phyloP scores from a whole-genome alignment of 1,140 invertebrate genomes.

The Hypothenemus hampei region DNA sequence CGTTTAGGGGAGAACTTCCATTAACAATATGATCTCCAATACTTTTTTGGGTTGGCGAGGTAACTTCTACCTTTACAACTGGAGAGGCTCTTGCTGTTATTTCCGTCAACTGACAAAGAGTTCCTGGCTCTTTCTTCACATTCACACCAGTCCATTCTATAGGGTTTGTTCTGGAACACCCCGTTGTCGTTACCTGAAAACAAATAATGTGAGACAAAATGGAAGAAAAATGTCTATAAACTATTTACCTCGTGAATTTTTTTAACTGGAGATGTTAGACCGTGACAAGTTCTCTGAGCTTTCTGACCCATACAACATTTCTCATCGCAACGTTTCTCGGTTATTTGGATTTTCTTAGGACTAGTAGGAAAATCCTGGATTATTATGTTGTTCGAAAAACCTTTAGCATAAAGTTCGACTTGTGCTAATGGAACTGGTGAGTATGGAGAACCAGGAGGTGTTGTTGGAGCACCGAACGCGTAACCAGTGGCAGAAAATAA shows the following conservation, averaged over 20 bases:
- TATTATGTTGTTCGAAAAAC: constrained; percentile 42
- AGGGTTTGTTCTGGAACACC: constrained; percentile 55
- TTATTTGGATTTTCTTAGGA: constrained; percentile 38
- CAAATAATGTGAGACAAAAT: background rate
- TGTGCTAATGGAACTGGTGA: constrained; percentile 59
- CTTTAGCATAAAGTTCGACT: constrained; percentile 56
- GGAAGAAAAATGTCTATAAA: background rate
- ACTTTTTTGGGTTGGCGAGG: constrained; percentile 45
- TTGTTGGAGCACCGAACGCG: constrained; percentile 61
- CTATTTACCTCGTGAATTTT: constrained; percentile 21
- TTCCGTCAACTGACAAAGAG: constrained; percentile 59
- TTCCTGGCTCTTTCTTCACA: constrained; percentile 57
- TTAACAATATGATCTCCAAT: constrained; percentile 23
- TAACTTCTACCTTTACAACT: constrained; percentile 49
- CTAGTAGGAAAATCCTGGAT: constrained; percentile 35
- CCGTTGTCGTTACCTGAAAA: constrained; percentile 13
- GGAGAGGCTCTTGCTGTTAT: constrained; percentile 58
- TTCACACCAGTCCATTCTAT: constrained; percentile 50
- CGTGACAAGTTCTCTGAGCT: constrained; percentile 36
- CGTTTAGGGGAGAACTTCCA: constrained; percentile 26
- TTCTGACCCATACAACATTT: constrained; percentile 39
- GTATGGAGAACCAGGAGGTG: constrained; percentile 63
- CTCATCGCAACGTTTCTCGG: constrained; percentile 37
- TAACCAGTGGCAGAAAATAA: constrained; percentile 57
- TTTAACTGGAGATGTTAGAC: constrained; percentile 29